phyloP scores from a whole-genome alignment of 1,140 invertebrate species.

The Whitmania pigra region DNA sequence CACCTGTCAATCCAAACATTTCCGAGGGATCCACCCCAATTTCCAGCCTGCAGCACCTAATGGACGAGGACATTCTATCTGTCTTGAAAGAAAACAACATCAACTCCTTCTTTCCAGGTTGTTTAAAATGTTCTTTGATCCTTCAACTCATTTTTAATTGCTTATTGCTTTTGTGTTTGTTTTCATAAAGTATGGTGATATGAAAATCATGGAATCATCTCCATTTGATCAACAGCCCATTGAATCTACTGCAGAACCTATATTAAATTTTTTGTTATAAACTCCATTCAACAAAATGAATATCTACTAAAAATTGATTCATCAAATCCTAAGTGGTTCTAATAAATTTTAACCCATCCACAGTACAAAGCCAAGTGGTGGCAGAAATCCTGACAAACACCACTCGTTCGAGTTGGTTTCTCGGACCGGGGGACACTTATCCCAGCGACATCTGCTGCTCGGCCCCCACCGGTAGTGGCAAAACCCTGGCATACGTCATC shows the following conservation, averaged over 20 bases:
- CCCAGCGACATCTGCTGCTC: constrained; percentile 86
- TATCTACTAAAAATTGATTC: too few relatives aligned
- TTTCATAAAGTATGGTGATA: neutral
- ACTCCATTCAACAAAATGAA: neutral
- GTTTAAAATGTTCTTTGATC: constrained; percentile 3
- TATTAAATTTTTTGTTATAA: neutral
- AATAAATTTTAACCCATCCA: too few relatives aligned
- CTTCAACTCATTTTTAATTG: neutral
- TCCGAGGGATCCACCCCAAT: constrained; percentile 49
- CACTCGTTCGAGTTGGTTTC: constrained; percentile 26
- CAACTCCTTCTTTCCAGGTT: constrained; percentile 58
- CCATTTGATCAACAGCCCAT: too few relatives aligned
- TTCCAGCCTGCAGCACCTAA: constrained; percentile 45
- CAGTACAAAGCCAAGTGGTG: constrained; percentile 72
- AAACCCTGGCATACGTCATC: constrained; percentile 84
- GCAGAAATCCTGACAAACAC: constrained; percentile 55
- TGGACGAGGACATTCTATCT: constrained; percentile 53
- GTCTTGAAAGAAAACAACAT: constrained; percentile 61
- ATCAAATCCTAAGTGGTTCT: too few relatives aligned
- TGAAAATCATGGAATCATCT: neutral
- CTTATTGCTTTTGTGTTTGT: too few relatives aligned
- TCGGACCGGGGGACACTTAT: constrained; percentile 32
- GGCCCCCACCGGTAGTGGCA: constrained; percentile 92
- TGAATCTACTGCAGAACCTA: neutral
- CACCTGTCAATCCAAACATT: constrained; percentile 58